Percentiles rank a stretch among this genome's conserved stretches.
phyloP scores from a whole-genome alignment of 92 coral and sea anemone species.

The Epizoanthus rinbou region DNA sequence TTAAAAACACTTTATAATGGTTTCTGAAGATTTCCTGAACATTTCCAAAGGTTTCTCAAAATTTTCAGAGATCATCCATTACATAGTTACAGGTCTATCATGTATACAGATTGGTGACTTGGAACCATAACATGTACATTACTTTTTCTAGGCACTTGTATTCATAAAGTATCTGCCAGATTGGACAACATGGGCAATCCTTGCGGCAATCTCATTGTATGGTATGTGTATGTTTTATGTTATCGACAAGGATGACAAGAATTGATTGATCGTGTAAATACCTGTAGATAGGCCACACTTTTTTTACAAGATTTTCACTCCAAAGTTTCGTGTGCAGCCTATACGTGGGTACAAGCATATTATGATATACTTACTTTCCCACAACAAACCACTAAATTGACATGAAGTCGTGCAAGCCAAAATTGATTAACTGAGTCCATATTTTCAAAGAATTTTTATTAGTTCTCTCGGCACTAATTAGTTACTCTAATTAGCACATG shows the following conservation, averaged over 20 bases:
- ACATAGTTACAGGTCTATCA: too few relatives aligned
- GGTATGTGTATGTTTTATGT: constrained; percentile 55
- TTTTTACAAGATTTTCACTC: neutral
- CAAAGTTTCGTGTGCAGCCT: neutral
- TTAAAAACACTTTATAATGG: too few relatives aligned
- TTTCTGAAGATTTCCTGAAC: neutral
- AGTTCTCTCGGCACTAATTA: too few relatives aligned
- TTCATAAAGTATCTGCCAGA: constrained; percentile 97
- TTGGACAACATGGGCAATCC: constrained; percentile 99
- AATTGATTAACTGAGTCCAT: too few relatives aligned
- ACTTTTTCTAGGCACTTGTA: constrained; percentile 81
- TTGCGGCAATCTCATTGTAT: constrained; percentile 96
- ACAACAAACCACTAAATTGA: too few relatives aligned
- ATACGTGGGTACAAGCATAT: neutral
- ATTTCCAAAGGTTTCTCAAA: neutral
- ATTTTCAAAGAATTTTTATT: too few relatives aligned
- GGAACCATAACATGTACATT: neutral
- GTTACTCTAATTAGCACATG: too few relatives aligned
- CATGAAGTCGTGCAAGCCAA: too few relatives aligned
- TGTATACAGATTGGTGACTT: neutral
- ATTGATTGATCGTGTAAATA: too few relatives aligned
- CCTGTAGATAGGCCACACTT: neutral
- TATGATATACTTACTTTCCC: too few relatives aligned
- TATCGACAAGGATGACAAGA: neutral
- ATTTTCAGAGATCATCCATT: too few relatives aligned